These are phyloP conservation scores for Eonycteris spelaea DNA, from an alignment of 2,113 vertebrate species.

Conservation along the genomic window DNA sequence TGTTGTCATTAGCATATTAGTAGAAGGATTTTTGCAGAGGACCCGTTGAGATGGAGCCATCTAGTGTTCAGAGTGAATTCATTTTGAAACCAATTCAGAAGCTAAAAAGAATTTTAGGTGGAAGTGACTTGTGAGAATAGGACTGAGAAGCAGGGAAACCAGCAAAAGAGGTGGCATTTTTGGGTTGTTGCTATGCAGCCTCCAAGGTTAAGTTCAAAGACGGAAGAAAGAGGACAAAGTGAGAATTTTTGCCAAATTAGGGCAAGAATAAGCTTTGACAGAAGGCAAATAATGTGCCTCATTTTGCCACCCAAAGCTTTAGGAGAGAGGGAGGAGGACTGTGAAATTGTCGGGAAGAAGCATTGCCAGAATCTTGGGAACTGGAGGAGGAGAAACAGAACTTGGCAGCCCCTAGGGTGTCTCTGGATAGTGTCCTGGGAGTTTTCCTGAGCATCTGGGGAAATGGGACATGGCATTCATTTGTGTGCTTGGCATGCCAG, in stretches of 20 bases:
- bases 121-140: constrained; percentile 5
- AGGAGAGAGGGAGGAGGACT: neutral
- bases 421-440: constrained; percentile 27
- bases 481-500: constrained; percentile 35
- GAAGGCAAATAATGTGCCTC: neutral
- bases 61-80: constrained; percentile 55
- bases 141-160: neutral
- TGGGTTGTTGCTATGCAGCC: neutral
- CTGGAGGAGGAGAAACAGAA: neutral
- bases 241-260: constrained; percentile 42
- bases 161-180: constrained; percentile 11
- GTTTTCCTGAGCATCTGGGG: neutral
- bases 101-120: neutral
- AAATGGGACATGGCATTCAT: constrained; percentile 29
- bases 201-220: neutral
- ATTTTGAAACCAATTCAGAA: constrained; percentile 19
- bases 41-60: constrained; percentile 45
- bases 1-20: neutral
- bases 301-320: neutral
- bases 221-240: neutral
- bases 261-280: constrained; percentile 2
- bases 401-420: neutral
- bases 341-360: neutral
- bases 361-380: neutral
- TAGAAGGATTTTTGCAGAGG: neutral